Conservation (phyloP, 2,113 vertebrate species). For the Falcunculus frontatus region DNA sequence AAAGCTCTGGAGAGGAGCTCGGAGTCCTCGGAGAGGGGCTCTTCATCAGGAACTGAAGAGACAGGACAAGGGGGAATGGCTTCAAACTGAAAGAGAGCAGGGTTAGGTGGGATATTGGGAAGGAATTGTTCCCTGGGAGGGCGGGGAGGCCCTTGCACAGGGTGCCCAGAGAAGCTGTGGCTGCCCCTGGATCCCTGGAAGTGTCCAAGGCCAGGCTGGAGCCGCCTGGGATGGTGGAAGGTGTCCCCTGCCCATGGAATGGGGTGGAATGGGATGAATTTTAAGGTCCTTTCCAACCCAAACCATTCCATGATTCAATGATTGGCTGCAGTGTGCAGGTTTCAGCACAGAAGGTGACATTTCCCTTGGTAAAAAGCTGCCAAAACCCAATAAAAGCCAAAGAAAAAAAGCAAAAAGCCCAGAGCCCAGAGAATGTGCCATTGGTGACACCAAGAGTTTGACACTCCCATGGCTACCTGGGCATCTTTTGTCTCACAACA, state of each 20-base stretch:
- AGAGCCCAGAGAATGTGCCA: not conserved
- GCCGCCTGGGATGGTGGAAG: fast-evolving
- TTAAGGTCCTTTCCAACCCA: not conserved
- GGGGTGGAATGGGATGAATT: no score
- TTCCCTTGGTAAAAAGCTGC: not conserved
- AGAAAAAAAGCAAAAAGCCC: not conserved
- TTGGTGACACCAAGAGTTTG: not conserved
- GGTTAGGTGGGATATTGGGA: not conserved
- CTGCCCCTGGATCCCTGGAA: not conserved
- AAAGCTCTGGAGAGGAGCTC: not conserved
- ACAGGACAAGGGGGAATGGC: not conserved
- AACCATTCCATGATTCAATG: not conserved
- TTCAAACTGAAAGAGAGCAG: not conserved
- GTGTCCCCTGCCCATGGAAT: not conserved
- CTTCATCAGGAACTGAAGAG: not conserved
- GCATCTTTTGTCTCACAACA: not conserved
- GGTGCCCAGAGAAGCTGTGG: not conserved
- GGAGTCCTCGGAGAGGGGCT: not conserved
- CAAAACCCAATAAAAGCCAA: fast-evolving
- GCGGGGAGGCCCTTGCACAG: not conserved
- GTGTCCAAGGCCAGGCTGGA: not conserved
- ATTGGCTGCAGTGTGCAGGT: not conserved
- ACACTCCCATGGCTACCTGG: not conserved
- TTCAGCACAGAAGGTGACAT: fast-evolving
- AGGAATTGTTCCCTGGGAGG: fast-evolving